Base-by-base conservation (phyloP, 1,140 invertebrate genomes). In the Drosophila elegans region DNA sequence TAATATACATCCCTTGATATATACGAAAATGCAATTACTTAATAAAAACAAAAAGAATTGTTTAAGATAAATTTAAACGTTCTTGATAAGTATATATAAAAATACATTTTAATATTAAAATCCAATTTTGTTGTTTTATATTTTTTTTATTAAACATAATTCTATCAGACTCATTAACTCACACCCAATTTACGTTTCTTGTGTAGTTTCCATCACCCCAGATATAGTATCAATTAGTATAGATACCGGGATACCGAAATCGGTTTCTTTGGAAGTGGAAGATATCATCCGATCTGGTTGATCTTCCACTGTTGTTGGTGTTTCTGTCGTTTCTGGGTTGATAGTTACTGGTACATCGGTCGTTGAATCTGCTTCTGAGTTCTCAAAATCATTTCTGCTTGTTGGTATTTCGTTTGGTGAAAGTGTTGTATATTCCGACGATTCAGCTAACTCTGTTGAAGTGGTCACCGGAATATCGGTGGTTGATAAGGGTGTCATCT, bases 151-250 rank as follows among this genome's bases (percentile, higher is more conserved):
- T 62, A 52, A 41, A 49, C 6, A 21, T 32, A 9, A 34, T 45
- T 21, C 4, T 27, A 25, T 67, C 57, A 67, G 56, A 66, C 56
- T 66, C 34, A 11, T 13, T 48, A 51, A 42, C 10, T 67, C 21
- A 29, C 11, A 34, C 7, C 16, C n/a, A 11, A 41, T 46, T 45
- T 21, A 16, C 12, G 32, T 16, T 41, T 3, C n/a, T n/a, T 68
- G 45, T 44, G 60, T 52, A 44, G 64, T 51, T 36, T 51, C 13
- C 6, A 32, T 32, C 3, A 11, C 13, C 38, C 62, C 16, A 16
- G 44, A 4, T 7, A 4, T 34, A 48, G 10, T 49, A 27, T 44
- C 41, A 16, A 44, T 10, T 21, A 64, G 12, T 38, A 66, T 38
- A 1, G 56, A 49, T 2, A 61, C 44, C 0, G 45, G 44, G 6